Percentiles rank a stretch among this genome's conserved stretches.
Evolutionary conservation across 2,113 vertebrate species (phyloP).

Genomic region (Puntigrus tetrazona): DNA sequence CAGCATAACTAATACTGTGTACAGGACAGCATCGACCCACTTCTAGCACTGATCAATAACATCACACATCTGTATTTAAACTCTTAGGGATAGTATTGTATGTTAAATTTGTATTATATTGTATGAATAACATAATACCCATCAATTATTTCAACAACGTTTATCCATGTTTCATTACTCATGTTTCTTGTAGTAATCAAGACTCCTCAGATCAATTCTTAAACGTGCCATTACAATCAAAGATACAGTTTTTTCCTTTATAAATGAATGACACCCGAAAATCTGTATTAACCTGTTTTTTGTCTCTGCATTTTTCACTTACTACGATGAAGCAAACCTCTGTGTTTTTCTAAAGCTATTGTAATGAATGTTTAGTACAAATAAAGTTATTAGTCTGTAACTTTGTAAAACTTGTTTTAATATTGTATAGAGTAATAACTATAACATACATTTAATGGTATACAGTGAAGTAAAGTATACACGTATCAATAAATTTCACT

Average conservation of each 20-base stretch:
- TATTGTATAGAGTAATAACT: constrained; percentile 44
- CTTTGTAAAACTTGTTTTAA: constrained; percentile 38
- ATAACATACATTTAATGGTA: constrained; percentile 2
- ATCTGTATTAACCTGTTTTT: not conserved
- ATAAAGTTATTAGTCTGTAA: constrained; percentile 48
- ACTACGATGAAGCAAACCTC: not conserved
- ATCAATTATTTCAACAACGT: not conserved
- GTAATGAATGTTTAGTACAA: not conserved
- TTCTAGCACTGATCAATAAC: not conserved
- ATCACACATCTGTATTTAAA: not conserved
- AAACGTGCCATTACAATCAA: not conserved
- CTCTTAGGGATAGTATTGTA: not conserved
- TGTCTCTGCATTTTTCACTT: too few species aligned
- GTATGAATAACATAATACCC: not conserved
- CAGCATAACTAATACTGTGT: not conserved
- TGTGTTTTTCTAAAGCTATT: not conserved
- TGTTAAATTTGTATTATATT: not conserved
- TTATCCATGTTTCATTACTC: not conserved
- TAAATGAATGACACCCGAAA: not conserved
- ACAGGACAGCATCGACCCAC: not conserved
- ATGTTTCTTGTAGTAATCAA: not conserved
- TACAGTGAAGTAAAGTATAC: not conserved
- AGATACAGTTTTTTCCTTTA: not conserved
- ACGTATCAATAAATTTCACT: too few species aligned
- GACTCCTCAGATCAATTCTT: not conserved